These are phyloP conservation scores for Riparia riparia DNA, from an alignment of 2,113 vertebrate species.

Conservation along the genomic window DNA sequence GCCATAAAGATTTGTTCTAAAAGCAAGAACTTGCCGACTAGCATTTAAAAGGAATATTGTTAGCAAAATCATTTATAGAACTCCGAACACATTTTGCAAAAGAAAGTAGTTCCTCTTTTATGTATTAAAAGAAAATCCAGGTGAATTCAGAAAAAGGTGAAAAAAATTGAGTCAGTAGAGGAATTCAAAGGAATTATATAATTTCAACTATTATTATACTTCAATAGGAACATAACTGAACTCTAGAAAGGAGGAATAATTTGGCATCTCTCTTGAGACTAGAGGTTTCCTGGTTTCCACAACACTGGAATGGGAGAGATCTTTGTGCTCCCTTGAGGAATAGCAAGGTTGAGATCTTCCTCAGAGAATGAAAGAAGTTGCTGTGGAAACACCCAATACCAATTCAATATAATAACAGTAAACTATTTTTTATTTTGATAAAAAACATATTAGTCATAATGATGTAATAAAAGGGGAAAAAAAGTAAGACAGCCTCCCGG, in stretches of 20 bases:
- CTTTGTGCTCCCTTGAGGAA: neutral
- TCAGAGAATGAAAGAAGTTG: neutral
- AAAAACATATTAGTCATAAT: neutral
- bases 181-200: neutral
- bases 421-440: neutral
- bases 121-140: neutral
- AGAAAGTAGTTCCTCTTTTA: neutral
- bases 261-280: neutral
- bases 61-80: neutral
- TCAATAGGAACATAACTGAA: neutral
- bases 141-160: neutral
- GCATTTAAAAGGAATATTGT: neutral
- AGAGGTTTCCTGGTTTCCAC: neutral
- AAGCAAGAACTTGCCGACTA: neutral
- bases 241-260: neutral
- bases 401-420: neutral
- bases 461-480: neutral
- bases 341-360: neutral
- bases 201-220: neutral
- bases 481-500: neutral
- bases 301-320: neutral
- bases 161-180: neutral
- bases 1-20: neutral
- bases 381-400: neutral
- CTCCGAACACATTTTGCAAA: neutral